Percentiles rank a stretch among this genome's conserved stretches.
phyloP scores from a whole-genome alignment of 2,888 invertebrate species.

The Quadroppia sp. region DNA sequence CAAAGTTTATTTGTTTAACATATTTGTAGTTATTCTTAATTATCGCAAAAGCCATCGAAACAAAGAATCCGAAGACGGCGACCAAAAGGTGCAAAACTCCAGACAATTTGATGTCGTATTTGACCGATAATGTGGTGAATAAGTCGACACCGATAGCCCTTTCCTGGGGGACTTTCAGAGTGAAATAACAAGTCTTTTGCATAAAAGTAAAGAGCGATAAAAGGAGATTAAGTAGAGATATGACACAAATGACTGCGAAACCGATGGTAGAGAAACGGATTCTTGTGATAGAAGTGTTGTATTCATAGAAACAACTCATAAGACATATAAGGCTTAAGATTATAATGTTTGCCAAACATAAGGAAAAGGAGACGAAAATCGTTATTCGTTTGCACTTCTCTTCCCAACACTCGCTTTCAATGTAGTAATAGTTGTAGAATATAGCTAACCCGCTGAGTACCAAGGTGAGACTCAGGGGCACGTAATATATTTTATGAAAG shows the following conservation, averaged over 20 bases:
- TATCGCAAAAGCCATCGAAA: constrained; percentile 40
- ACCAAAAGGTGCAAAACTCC: constrained; percentile 34
- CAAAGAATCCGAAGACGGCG: constrained; percentile 12
- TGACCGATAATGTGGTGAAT: constrained; percentile 1
- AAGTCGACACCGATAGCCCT: neutral
- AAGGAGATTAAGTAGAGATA: constrained; percentile 32
- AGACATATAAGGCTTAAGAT: neutral
- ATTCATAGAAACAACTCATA: constrained; percentile 19
- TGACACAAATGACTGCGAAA: constrained; percentile 10
- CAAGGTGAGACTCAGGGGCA: too few species aligned
- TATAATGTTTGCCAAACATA: constrained; percentile 9
- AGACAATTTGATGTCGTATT: constrained; percentile 37
- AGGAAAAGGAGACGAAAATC: neutral
- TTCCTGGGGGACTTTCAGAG: neutral
- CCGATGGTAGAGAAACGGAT: constrained; percentile 15
- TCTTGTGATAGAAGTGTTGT: neutral
- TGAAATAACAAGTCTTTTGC: constrained; percentile 31
- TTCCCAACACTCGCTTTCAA: constrained; percentile 36
- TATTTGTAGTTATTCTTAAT: constrained; percentile 41
- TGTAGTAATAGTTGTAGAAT: constrained; percentile 28
- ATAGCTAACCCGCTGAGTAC: too few species aligned
- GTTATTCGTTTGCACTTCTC: neutral
- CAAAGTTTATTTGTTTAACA: constrained; percentile 31
- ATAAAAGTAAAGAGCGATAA: constrained; percentile 28
- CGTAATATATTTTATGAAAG: constrained; percentile 16